Percentiles rank a stretch among this genome's conserved stretches.
Evolutionary conservation across 2,113 vertebrate genomes (phyloP).

Genomic region (Podiceps cristatus): DNA sequence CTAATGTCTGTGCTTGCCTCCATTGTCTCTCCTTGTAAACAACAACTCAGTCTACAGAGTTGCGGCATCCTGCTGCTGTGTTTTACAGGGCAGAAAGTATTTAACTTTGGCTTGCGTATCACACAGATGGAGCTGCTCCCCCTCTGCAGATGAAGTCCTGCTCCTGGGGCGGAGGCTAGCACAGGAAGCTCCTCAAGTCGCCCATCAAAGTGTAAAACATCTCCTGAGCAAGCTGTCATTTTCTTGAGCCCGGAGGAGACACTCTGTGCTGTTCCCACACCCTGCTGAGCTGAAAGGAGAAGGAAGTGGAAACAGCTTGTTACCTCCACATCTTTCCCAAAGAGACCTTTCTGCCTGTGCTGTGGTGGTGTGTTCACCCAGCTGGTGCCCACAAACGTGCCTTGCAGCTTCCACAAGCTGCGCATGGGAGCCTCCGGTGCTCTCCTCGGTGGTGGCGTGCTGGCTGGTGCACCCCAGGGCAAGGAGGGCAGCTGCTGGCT

Average conservation of each 20-base stretch:
- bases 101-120: not conserved
- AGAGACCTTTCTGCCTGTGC: not conserved
- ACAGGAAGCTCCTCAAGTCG: not conserved
- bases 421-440: accelerated
- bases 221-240: not conserved
- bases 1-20: not conserved
- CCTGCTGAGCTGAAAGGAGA: not conserved
- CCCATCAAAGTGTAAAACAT: not conserved
- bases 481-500: not conserved
- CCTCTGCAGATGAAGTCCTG: not conserved
- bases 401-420: not conserved
- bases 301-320: not conserved
- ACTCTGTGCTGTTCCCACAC: not conserved
- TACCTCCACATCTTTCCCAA: not conserved
- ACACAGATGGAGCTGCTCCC: not conserved
- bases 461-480: not conserved
- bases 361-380: not conserved
- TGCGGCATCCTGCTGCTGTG: not conserved
- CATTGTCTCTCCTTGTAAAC: not conserved
- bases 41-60: not conserved
- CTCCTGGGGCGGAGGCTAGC: not conserved
- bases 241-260: not conserved
- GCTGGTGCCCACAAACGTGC: not conserved
- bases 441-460: accelerated
- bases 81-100: not conserved